These are phyloP conservation scores for Pelusios castaneus DNA, from an alignment of 2,113 vertebrate species.

Conservation along the genomic window DNA sequence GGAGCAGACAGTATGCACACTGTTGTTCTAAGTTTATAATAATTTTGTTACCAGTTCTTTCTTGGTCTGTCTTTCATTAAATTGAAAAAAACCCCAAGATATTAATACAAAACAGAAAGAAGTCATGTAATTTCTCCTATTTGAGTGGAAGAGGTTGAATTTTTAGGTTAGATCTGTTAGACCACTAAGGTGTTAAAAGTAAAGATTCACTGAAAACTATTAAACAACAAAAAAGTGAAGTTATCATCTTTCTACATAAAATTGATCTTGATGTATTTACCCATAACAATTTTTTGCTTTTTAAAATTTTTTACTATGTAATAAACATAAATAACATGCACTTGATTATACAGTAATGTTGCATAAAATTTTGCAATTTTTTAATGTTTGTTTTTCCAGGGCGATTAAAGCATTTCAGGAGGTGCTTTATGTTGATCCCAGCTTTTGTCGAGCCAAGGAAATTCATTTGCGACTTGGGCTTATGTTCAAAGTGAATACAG, in stretches of 20 bases:
- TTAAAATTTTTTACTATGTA: not conserved
- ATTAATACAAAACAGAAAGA: constrained; percentile 7
- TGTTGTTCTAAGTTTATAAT: not conserved
- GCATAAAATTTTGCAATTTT: not conserved
- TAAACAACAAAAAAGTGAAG: not conserved
- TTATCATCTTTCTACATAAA: not conserved
- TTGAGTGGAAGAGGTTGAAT: not conserved
- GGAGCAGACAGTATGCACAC: not conserved
- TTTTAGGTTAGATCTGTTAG: not conserved
- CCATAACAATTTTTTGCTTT: not conserved
- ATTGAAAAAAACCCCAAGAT: not conserved
- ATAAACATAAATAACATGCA: not conserved
- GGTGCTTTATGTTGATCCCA: constrained; percentile 98
- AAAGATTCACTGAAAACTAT: not conserved
- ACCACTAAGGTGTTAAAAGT: not conserved
- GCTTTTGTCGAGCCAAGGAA: constrained; percentile 97
- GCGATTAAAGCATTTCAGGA: constrained; percentile 99
- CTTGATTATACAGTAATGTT: not conserved
- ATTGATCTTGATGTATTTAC: not conserved
- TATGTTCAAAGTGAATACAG: constrained; percentile 99
- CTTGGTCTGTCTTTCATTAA: not conserved
- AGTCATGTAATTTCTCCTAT: constrained; percentile 6
- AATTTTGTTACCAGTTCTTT: not conserved
- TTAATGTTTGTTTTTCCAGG: constrained; percentile 81
- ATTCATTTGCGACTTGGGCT: constrained; percentile 98